Base-by-base conservation (phyloP, 2,888 invertebrate genomes). In the Falcaria lacertinaria region DNA sequence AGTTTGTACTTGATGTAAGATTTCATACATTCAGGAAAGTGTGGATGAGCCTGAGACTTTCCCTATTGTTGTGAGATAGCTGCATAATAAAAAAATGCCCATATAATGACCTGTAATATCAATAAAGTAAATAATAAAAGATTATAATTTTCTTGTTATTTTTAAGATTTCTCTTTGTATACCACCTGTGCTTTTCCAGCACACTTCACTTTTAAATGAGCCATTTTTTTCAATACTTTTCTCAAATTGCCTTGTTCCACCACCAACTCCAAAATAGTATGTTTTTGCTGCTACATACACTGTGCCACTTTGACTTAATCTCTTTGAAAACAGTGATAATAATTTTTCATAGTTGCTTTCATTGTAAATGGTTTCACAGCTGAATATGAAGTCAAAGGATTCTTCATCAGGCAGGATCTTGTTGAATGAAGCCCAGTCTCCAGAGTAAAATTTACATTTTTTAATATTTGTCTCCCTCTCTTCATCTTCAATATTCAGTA, bases 211-310 rank as follows among this genome's bases (percentile, higher is more conserved):
- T 17, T 83, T 64, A 60, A 96, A 92, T 34, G 74, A 58, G 16
- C 82, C 81, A 62, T 91, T 91, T 38, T 85, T 79, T 45, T 84
- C 67, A 4, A 97, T 60, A 40, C 90, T 74, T 35, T 91, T 74
- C 74, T 94, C 92, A 89, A 98, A 98, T 57, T 94, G 91, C 50
- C 93, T 84, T 33, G 94, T 89, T 8, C 96, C 94, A 40, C 98
- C 98, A 8, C 98, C 98, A 15, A 98, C 96, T 50, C 98, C 98
- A 90, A 98, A 98, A 79, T 99, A 99, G 80, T 94, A 93, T 11
- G 92, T 92, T 90, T 98, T 99, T 2, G 97, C 98, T 41, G 97
- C 98, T 43, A 98, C 78, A 74, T 92, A 94, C 50, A 91, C 86
- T 35, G 72, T 65, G 33, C 97, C 98, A 74, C 79, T 68, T 44